Evolutionary conservation across 2,113 vertebrate species (phyloP).

Genomic region (Dinomys branickii): DNA sequence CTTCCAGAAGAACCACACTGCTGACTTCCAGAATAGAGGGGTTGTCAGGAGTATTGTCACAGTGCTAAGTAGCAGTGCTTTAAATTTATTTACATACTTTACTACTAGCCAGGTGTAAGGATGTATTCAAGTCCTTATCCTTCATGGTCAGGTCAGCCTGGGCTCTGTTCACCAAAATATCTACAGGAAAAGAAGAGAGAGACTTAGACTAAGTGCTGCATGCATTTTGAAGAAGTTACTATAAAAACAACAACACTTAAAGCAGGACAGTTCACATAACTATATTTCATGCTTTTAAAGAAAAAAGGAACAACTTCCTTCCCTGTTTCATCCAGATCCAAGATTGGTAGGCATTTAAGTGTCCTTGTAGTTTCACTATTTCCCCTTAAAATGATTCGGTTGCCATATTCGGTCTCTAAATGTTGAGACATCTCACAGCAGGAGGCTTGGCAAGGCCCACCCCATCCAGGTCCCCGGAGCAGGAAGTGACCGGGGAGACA

Average conservation of each 20-base stretch:
- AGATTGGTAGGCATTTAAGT: background rate
- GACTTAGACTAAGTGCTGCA: background rate
- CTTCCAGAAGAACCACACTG: background rate
- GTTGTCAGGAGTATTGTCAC: background rate
- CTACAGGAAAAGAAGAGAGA: slow-evolving; percentile 83
- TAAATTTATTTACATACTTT: slow-evolving; percentile 88
- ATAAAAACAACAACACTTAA: background rate
- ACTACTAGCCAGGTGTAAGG: slow-evolving; percentile 95
- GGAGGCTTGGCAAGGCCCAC: background rate
- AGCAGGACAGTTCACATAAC: background rate
- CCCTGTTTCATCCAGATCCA: background rate
- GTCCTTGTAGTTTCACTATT: background rate
- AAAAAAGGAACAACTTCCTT: background rate
- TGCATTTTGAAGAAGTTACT: background rate
- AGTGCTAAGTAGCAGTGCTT: background rate
- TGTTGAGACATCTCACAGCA: background rate
- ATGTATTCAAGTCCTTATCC: slow-evolving; percentile 93
- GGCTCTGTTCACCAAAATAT: slow-evolving; percentile 91
- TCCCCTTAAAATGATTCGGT: background rate
- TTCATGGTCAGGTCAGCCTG: slow-evolving; percentile 90
- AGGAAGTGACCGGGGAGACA: background rate
- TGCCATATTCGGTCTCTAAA: background rate
- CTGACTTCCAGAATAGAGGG: background rate
- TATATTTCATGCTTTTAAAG: slow-evolving; percentile 5
- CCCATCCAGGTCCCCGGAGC: background rate